A percentile compares a stretch with the other conserved stretches of the same genome.
These are phyloP conservation scores for Drosophila nikananu DNA, from an alignment of 1,140 invertebrate species.

Conservation along the genomic window DNA sequence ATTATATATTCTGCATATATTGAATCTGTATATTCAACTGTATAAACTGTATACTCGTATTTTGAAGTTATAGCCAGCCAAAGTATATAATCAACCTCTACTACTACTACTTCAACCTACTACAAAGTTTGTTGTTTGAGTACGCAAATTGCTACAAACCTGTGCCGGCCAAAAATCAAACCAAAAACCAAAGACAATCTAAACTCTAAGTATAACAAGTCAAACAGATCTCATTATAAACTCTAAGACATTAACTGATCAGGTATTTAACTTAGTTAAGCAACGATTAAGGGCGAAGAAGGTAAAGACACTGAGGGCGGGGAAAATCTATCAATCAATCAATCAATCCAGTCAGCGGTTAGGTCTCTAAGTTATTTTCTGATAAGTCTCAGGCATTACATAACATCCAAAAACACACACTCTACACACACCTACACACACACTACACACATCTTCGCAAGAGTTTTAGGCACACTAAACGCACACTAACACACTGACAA, in stretches of 20 bases:
- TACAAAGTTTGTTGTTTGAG: conserved; percentile 79
- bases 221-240: conserved; percentile 55
- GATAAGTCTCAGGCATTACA: conserved; percentile 54
- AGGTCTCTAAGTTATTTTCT: conserved; percentile 43
- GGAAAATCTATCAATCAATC: neutral
- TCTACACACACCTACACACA: conserved; percentile 31
- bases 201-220: conserved; percentile 75
- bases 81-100: conserved; percentile 63
- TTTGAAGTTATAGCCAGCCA: conserved; percentile 82
- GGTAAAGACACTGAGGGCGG: conserved; percentile 19
- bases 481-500: conserved; percentile 60
- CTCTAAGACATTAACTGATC: conserved; percentile 61
- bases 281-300: conserved; percentile 26
- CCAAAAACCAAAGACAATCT: conserved; percentile 57
- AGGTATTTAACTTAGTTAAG: conserved; percentile 75
- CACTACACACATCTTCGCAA: conserved; percentile 32
- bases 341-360: neutral
- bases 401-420: conserved; percentile 33
- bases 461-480: conserved; percentile 65
- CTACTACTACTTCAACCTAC: conserved; percentile 57
- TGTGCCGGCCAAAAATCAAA: conserved; percentile 74
- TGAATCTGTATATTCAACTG: conserved; percentile 61
- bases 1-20: conserved; percentile 44
- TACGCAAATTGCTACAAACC: conserved; percentile 82
- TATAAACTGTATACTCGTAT: conserved; percentile 78